phyloP scores from a whole-genome alignment of 2,888 invertebrate genomes.

The Rotaria sp. region DNA sequence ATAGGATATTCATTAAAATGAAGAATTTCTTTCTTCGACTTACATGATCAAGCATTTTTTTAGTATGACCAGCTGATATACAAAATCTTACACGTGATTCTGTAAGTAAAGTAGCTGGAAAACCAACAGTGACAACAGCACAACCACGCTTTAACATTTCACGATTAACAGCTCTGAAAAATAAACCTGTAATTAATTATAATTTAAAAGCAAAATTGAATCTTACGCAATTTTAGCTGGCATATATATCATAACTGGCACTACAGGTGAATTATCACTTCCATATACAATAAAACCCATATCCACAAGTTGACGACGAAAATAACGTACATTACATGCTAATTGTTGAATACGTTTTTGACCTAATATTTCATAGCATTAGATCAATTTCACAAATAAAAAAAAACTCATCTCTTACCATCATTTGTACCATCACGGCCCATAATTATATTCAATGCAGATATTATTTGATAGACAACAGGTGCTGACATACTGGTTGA shows the following conservation, averaged over 20 bases:
- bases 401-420: conserved; percentile 53
- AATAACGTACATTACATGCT: conserved; percentile 73
- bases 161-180: conserved; percentile 72
- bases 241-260: conserved; percentile 85
- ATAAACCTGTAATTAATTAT: not conserved
- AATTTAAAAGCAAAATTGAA: not conserved
- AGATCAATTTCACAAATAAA: too few species aligned
- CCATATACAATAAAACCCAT: conserved; percentile 87
- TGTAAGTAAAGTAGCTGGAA: conserved; percentile 89
- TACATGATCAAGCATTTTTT: conserved; percentile 74
- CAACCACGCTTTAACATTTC: conserved; percentile 72
- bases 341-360: conserved; percentile 64
- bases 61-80: conserved; percentile 85
- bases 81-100: conserved; percentile 75
- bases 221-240: conserved; percentile 85
- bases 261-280: conserved; percentile 86
- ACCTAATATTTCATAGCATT: not conserved
- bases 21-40: not conserved
- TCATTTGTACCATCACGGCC: conserved; percentile 71
- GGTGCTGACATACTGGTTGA: conserved; percentile 81
- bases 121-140: conserved; percentile 92
- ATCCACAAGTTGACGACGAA: conserved; percentile 69
- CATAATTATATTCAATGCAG: conserved; percentile 78
- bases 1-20: too few species aligned
- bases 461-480: conserved; percentile 81